Evolutionary conservation across 1,140 invertebrate species (phyloP).

Genomic region (Danaus melanippus): DNA sequence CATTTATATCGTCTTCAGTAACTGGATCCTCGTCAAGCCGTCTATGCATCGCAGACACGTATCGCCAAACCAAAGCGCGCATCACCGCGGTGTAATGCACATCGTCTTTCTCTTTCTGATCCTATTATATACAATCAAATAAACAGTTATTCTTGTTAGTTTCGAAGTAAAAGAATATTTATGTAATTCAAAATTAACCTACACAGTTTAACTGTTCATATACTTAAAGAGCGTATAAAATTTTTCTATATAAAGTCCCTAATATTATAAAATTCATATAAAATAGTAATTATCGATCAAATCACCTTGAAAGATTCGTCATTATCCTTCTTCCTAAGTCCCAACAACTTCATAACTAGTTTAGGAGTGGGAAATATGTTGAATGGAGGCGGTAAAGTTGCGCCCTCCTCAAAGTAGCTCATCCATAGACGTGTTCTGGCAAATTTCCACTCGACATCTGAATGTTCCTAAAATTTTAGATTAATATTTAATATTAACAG

Average conservation of each 20-base stretch:
- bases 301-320: slow-evolving; percentile 71
- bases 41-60: slow-evolving; percentile 84
- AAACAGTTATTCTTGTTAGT: no score
- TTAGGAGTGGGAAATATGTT: slow-evolving; percentile 87
- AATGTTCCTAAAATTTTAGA: slow-evolving; percentile 77
- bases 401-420: slow-evolving; percentile 90
- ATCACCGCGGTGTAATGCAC: slow-evolving; percentile 84
- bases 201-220: no score
- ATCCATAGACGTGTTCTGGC: slow-evolving; percentile 90
- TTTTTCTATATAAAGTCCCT: no score
- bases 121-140: slow-evolving; percentile 23
- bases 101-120: slow-evolving; percentile 76
- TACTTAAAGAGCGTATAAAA: no score
- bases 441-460: slow-evolving; percentile 94
- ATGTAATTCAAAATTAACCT: no score
- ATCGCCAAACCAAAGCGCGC: slow-evolving; percentile 87
- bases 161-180: no score
- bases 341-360: slow-evolving; percentile 76
- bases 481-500: no score
- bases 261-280: no score
- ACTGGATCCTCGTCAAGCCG: slow-evolving; percentile 83
- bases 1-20: slow-evolving; percentile 93
- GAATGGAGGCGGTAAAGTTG: slow-evolving; percentile 88
- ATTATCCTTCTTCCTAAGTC: slow-evolving; percentile 80
- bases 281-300: background rate